Base-by-base conservation (phyloP, 2,797 vertebrate species). In the Macropodus opercularis region DNA sequence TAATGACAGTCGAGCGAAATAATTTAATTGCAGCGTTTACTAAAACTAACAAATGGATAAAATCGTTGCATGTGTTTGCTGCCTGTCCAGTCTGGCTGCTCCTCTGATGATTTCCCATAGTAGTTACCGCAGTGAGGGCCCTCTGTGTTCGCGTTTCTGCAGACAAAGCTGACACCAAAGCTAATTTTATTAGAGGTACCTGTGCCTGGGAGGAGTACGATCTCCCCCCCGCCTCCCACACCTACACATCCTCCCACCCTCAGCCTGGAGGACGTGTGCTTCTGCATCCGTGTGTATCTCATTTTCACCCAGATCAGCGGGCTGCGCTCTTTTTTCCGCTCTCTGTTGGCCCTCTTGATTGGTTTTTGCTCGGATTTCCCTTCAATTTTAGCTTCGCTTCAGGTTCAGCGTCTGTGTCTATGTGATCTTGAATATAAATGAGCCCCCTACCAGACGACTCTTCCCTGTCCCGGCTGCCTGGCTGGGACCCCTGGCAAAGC, bases 381-480 rank as follows among this genome's bases (percentile, higher is more conserved):
- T 63, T 72, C 39, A 64, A 62, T 76, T 71, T 63, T 2, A 63
- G 75, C 69, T 81, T 79, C 43, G 84, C 87, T 85, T 19, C 67
- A 78, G 83, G 85, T 84, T 70, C 65, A 63, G 43, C 38, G 40
- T 50, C 41, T 67, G 64, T 27, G 57, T 47, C 63, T 82, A 67
- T 80, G 84, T 75, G 72, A 84, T 81, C 54, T 61, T 83, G 84
- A 86, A 81, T 82, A 70, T 82, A 69, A 81, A 87, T 85, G 54
- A 80, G 65, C 41, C 67, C 73, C 29, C 21, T 32, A 49, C 52
- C 72, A 54, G 60, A 35, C 11, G 77, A 79, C 76, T 77, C 80
- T 83, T 66, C 72, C 47, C 47, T 36, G 48, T 72, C 67, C 58
- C 62, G 79, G 61, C 52, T 77, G 83, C 69, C 50, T 67, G 74